Evolutionary conservation across 2,113 vertebrate genomes (phyloP), one percentile per base, ranked within the genome.

Genomic region (Stercorarius parasiticus): DNA sequence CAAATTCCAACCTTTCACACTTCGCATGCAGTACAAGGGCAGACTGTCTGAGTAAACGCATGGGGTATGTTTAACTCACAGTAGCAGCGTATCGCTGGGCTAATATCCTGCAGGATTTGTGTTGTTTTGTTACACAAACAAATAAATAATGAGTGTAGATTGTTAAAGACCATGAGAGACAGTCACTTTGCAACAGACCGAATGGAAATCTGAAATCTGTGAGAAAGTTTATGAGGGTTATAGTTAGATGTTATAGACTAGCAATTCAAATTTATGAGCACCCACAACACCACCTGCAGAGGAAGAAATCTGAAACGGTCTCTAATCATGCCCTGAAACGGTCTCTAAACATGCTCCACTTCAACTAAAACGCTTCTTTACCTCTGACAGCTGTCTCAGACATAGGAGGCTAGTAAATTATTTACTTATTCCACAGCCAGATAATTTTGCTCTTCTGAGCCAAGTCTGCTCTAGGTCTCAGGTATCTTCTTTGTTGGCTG

Each of bases 231-330:
- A 6, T 5, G 72, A 40, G 49, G 79, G 43, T 13, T 69, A 42
- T 10, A 32, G 43, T 49, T 42, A 45, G 21, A 47, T 74, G 82
- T 1, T 76, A 59, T 1, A 71, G 86, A 62, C 42, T 8, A 69
- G 83, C 70, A 94, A 65, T 56, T 89, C 88, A 91, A 72, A 85
- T 94, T 94, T 89, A 70, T 73, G 88, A 70, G 96, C 88, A 71
- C 74, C 78, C 90, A 92, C 43, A 66, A 0, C 32, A 81, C 50
- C 95, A 96, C 96, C 94, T 97, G 94, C 80, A 64, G 30, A 77
- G 73, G 83, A 49, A 76, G 94, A 87, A 87, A 93, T 61, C 10
- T 27, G 67, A 88, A 58, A 12, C 6, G 15, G 69, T 85, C 81
- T 84, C 77, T 70, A 29, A 61, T 2, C 50, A 6, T 5, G 86